Evolutionary conservation across 2,888 invertebrate genomes (phyloP).

Genomic region (Clistopyga incitator): DNA sequence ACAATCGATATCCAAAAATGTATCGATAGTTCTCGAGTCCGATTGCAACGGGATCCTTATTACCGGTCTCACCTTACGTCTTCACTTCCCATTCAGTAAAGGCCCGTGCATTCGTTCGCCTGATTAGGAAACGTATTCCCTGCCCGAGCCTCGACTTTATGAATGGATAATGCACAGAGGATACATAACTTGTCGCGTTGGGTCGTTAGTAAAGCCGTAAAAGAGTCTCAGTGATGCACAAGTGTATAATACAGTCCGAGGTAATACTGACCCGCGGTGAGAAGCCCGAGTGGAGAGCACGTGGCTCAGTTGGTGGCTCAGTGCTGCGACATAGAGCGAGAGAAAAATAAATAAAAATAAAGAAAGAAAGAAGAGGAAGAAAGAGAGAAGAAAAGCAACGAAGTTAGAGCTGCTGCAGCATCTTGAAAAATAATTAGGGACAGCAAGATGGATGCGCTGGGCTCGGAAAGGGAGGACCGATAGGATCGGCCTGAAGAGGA

Average conservation of each 20-base stretch:
- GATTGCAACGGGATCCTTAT: not conserved
- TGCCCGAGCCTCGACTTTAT: slow-evolving; percentile 36
- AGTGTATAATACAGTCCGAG: not conserved
- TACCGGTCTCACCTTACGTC: not conserved
- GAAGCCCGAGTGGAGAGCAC: slow-evolving; percentile 52
- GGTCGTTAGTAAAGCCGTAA: slow-evolving; percentile 62
- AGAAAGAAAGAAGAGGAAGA: slow-evolving; percentile 18
- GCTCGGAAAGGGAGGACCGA: slow-evolving; percentile 65
- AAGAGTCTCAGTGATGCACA: slow-evolving; percentile 4
- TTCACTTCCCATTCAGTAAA: not conserved
- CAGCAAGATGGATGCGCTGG: slow-evolving; percentile 82
- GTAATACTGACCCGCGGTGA: slow-evolving; percentile 53
- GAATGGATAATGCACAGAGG: slow-evolving; percentile 63
- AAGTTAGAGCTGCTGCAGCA: slow-evolving; percentile 44
- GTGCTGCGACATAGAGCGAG: slow-evolving; percentile 30
- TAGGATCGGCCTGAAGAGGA: slow-evolving; percentile 70
- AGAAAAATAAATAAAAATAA: no score
- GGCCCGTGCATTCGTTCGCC: not conserved
- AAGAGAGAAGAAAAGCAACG: no score
- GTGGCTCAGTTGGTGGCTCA: slow-evolving; percentile 57
- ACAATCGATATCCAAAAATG: not conserved
- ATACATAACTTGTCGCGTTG: slow-evolving; percentile 63
- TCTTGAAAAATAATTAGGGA: slow-evolving; percentile 82
- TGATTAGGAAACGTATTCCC: slow-evolving; percentile 27
- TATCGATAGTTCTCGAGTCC: not conserved